Percentiles rank a stretch among this genome's conserved stretches.
Conservation (phyloP, 2,888 invertebrate species). For the Abrostola tripartita region DNA sequence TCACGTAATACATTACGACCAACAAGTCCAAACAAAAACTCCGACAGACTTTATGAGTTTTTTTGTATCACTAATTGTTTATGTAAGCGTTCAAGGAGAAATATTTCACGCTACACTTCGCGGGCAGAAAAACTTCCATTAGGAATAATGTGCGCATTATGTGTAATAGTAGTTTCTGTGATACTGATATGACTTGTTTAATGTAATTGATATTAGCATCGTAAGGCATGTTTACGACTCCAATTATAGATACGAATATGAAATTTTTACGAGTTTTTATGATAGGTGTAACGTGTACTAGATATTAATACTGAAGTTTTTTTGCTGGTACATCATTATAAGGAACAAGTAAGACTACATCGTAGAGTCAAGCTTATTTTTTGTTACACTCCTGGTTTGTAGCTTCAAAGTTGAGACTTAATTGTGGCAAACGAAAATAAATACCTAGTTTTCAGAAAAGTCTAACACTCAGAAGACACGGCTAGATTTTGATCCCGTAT, state of each 20-base stretch:
- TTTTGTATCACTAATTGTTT: slow-evolving; percentile 52
- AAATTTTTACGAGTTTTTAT: background rate
- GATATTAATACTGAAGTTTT: background rate
- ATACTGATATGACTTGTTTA: background rate
- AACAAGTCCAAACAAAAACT: slow-evolving; percentile 51
- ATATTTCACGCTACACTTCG: slow-evolving; percentile 34
- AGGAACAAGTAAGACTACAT: too few species aligned
- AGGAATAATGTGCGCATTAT: slow-evolving; percentile 16
- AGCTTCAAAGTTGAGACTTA: too few species aligned
- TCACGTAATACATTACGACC: slow-evolving; percentile 77
- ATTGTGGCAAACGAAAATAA: too few species aligned
- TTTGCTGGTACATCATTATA: background rate
- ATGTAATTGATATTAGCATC: background rate
- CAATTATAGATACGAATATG: background rate
- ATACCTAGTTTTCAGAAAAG: too few species aligned
- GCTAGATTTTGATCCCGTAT: too few species aligned
- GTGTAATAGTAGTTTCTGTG: background rate
- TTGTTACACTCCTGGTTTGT: too few species aligned
- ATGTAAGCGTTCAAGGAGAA: slow-evolving; percentile 50
- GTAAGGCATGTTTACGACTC: background rate
- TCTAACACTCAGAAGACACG: too few species aligned
- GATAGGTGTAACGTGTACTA: background rate
- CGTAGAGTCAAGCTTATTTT: too few species aligned
- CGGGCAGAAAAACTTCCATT: slow-evolving; percentile 12
- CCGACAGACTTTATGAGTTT: slow-evolving; percentile 32